Evolutionary conservation across 2,888 invertebrate genomes (phyloP), one percentile per base, ranked within the genome.

Genomic region (Zonitis immaculata): DNA sequence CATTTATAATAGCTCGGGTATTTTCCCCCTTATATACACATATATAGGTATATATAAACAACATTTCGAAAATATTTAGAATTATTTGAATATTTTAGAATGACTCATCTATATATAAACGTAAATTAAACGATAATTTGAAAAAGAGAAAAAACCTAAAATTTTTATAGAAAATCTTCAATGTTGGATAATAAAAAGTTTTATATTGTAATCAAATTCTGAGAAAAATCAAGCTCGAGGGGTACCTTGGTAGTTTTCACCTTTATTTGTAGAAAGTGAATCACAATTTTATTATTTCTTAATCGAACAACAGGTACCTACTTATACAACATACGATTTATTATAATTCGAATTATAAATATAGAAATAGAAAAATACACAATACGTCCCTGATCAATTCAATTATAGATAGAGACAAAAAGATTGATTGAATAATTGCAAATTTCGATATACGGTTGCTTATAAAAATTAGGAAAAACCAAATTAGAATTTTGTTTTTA

Each of bases 1-100:
- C 54, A 56, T 52, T 47, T 49, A 56, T 44, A 52, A 49, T 50
- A 45, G 45, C 52, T 47, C 44, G 16, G 16, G 27, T 47, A 27
- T 50, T 45, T 52, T 46, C 20, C 52, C 51, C n/a, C n/a, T n/a
- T n/a, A n/a, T n/a, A n/a, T 25, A 50, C 44, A 43, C 54, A 51
- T 30, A n/a, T n/a, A n/a, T n/a, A n/a, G n/a, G n/a, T n/a, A n/a
- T 39, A 28, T 28, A 32, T 11, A 1, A 35, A 6, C 11, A 16
- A 39, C 39, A 39, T 20, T 39, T 16, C n/a, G 39, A 4, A 11
- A 20, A 20, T 9, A 18, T 39, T 39, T 39, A 39, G 20, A n/a
- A 20, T n/a, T 2, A 39, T 20, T 39, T 39, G 20, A 20, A 18
- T 11, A 39, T 39, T 39, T 20, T 20, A 20, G 20, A 9, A 18